These are phyloP conservation scores for Echeneis naucrates DNA, from an alignment of 2,797 vertebrate genomes.

Conservation along the genomic window DNA sequence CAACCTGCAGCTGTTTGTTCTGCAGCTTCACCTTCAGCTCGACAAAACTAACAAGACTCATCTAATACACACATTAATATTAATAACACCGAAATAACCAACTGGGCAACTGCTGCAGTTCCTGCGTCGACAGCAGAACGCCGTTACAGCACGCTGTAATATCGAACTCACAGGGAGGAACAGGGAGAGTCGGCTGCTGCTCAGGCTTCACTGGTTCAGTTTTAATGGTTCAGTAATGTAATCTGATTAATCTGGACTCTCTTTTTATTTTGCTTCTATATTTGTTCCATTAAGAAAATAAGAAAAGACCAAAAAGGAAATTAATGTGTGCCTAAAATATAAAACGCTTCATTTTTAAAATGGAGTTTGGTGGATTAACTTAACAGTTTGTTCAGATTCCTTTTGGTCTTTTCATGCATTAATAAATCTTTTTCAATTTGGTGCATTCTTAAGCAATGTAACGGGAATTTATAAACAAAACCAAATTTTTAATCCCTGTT, in stretches of 20 bases:
- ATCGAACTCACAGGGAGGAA: neutral
- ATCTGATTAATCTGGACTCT: slow-evolving; percentile 6
- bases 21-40: slow-evolving; percentile 15
- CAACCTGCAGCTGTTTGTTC: slow-evolving; percentile 49
- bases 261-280: too few relatives aligned
- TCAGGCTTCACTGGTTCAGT: neutral
- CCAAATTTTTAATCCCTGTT: too few relatives aligned
- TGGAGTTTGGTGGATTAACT: neutral
- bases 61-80: neutral
- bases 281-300: neutral
- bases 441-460: slow-evolving; percentile 2
- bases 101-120: neutral
- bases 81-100: neutral
- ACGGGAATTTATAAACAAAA: too few relatives aligned
- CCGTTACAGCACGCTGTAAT: neutral
- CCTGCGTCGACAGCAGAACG: neutral
- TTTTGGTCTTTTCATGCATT: neutral
- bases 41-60: neutral
- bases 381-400: neutral
- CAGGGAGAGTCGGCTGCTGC: neutral
- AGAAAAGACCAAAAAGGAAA: neutral
- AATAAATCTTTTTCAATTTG: neutral
- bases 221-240: neutral
- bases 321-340: neutral
- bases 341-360: neutral